Base-by-base conservation (phyloP, 2,888 invertebrate genomes). In the Drosophila histrio region DNA sequence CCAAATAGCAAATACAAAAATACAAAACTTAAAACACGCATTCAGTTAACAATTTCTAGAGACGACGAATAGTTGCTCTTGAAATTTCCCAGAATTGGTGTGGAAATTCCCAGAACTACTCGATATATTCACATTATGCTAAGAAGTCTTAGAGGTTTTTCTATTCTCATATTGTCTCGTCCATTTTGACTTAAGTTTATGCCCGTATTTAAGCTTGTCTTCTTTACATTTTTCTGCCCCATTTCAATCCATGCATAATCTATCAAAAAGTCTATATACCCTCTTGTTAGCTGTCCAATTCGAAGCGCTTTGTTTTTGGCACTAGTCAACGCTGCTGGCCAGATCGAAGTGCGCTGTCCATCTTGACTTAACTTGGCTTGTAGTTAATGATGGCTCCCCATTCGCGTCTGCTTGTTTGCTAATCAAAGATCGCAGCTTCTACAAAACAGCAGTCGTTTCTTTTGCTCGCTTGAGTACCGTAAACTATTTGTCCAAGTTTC, bases 401-500 rank as follows among this genome's bases (percentile, higher is more conserved):
- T 34, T 60, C 44, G 34, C 26, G 36, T 39, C 34, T 13, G 83
- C 84, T 88, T 87, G 89, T 83, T 83, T 84, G 82, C 82, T 83
- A 83, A 83, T 83, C 89, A 74, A 65, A 77, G 85, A 83, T 83
- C 88, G 64, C 60, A 65, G 87, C 67, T 84, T 77, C 69, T 65
- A 64, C 44, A 60, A 79, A 86, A 82, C 87, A 87, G 74, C 61
- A 77, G 80, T 58, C 68, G 65, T 62, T 72, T 41, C 38, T 47
- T 56, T 50, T 54, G 52, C 6, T n/a, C 43, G 36, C 41, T 65
- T 56, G 74, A 80, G 85, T 88, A 88, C 82, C 82, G 89, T 87
- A 83, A 88, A 87, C 68, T 87, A 81, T 83, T 83, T 83, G 82
- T 87, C 47, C 81, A 84, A 77, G 63, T 77, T 84, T 80, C 63